phyloP scores from a whole-genome alignment of 2,113 vertebrate species.

The Damaliscus lunatus region DNA sequence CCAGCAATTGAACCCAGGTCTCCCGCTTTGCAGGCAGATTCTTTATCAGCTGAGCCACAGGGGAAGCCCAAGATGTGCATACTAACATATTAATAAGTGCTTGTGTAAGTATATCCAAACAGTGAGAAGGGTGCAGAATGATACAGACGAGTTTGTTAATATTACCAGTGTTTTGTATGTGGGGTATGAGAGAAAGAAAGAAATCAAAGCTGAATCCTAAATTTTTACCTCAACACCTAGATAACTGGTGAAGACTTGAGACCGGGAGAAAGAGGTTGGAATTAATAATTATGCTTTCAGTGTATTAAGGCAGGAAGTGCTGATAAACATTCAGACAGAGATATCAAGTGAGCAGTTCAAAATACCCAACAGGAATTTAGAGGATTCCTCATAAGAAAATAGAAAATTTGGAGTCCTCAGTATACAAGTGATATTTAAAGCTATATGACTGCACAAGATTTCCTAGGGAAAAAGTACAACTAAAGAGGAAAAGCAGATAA shows the following conservation, averaged over 20 bases:
- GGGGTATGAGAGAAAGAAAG: neutral
- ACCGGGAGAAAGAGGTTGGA: neutral
- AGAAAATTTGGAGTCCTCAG: neutral
- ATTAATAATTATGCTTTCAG: neutral
- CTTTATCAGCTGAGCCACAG: neutral
- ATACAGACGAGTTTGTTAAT: neutral
- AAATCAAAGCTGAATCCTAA: neutral
- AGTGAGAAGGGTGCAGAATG: neutral
- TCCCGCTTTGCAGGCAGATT: neutral
- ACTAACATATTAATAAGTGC: neutral
- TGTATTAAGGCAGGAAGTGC: neutral
- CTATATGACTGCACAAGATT: neutral
- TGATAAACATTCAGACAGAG: neutral
- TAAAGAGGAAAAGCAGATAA: neutral
- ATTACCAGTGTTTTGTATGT: neutral
- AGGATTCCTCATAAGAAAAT: neutral
- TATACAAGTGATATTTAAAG: neutral
- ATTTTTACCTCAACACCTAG: neutral
- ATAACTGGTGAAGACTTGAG: neutral
- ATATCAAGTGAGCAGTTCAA: neutral
- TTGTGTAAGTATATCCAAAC: neutral
- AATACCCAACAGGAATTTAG: neutral
- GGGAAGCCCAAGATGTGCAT: neutral
- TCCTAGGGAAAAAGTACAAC: neutral
- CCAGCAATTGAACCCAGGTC: neutral